Evolutionary conservation across 2,113 vertebrate genomes (phyloP), one percentile per base, ranked within the genome.

Genomic region (Lamprotornis superbus): DNA sequence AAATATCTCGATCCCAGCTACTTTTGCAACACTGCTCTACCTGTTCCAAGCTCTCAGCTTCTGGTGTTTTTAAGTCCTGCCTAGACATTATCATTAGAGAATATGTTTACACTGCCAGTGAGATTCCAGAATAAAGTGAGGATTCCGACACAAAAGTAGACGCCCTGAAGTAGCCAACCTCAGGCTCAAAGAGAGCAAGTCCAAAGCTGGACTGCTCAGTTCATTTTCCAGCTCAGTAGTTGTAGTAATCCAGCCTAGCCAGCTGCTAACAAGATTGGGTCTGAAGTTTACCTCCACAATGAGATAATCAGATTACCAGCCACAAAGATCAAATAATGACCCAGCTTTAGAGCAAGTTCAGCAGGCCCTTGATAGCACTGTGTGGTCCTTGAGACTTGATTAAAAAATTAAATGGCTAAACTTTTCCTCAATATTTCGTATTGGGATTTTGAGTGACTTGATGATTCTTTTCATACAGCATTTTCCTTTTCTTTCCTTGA

Each of bases 191-290:
- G 99, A 98, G 98, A 99, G 98, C 98, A 99, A 99, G 99, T 98
- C 99, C 99, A 99, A 99, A 99, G 99, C 98, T 98, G 98, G 99
- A 98, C 99, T 99, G 99, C 99, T 99, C 99, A 99, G 99, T 99
- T 99, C 98, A 99, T 99, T 99, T 99, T 99, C 99, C 99, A 99
- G 98, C 98, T 99, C 99, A 99, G 98, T 99, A 99, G 98, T 98
- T 97, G 97, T 98, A 98, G 98, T 99, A 99, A 99, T 99, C 99
- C 99, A 99, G 98, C 98, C 98, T 98, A 98, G 98, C 99, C 99
- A 99, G 99, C 99, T 99, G 99, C 99, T 99, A 99, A 99, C 99
- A 99, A 99, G 99, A 99, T 99, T 99, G 99, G 98, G 99, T 99
- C 99, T 99, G 99, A 99, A 99, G 99, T 99, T 99, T 99, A 99